phyloP scores from a whole-genome alignment of 2,888 invertebrate species.

The Prenolepis imparis region DNA sequence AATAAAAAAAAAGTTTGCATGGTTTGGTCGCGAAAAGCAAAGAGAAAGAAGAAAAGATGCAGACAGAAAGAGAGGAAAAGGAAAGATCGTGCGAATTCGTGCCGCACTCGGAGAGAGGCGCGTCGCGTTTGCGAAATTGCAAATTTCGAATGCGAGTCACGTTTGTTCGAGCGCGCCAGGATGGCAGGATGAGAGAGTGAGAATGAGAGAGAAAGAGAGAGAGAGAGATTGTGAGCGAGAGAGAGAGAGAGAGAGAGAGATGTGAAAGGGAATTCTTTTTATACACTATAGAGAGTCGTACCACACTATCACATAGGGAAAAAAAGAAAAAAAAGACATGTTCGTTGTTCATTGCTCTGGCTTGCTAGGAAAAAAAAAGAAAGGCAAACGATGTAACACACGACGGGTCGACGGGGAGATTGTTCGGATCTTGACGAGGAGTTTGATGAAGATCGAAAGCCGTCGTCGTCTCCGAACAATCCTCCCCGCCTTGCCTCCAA shows the following conservation, averaged over 20 bases:
- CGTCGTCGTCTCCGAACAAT: conserved; percentile 71
- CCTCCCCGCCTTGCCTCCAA: conserved; percentile 75
- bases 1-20: conserved; percentile 38
- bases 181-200: conserved; percentile 30
- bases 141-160: conserved; percentile 54
- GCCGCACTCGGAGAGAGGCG: conserved; percentile 48
- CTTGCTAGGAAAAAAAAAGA: conserved; percentile 78
- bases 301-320: conserved; percentile 80
- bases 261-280: conserved; percentile 74
- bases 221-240: not conserved
- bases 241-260: conserved; percentile 16
- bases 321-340: conserved; percentile 70
- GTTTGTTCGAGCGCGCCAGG: conserved; percentile 60
- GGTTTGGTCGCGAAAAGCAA: conserved; percentile 5
- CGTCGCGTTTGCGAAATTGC: conserved; percentile 51
- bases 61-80: not conserved
- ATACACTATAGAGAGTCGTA: conserved; percentile 81
- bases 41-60: not conserved
- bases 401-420: conserved; percentile 77
- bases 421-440: conserved; percentile 69
- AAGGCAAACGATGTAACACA: conserved; percentile 73
- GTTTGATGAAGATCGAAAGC: conserved; percentile 60
- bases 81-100: conserved; percentile 29
- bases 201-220: conserved; percentile 41
- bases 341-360: conserved; percentile 84